Base-by-base conservation (phyloP, 2,113 vertebrate genomes). In the Hydrolagus affinis region DNA sequence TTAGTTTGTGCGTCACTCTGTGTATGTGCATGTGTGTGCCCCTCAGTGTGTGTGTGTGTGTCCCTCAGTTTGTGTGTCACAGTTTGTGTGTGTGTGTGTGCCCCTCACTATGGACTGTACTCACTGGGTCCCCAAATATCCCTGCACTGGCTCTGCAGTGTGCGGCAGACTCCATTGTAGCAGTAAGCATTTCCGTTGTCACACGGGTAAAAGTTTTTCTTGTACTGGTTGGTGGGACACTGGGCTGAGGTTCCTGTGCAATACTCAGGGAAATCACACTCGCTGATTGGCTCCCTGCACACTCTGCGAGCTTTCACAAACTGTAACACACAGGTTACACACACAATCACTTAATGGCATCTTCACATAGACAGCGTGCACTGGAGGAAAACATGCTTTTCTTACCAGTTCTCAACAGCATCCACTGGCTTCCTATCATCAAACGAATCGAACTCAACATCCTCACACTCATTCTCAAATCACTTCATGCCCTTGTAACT, bases 51-150 rank as follows among this genome's bases (percentile, higher is more conserved):
- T 6, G 44, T 6, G 44, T 6, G 44, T 6, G 44, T 6, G 44
- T 6, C 44, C 44, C 14, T n/a, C 11, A n/a, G n/a, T 12, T 32
- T 11, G n/a, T 57, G 9, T 2, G 8, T 44, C 17, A 76, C 21
- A 59, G 44, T 8, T 44, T 11, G 28, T 10, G 11, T 12, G 74
- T 11, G n/a, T 57, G 9, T 2, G 8, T 44, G 44, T 44, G 19
- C 21, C 1, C 7, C 76, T 62, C 62, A 2, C 6, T 1, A 12
- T 25, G 21, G 8, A n/a, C 8, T 23, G 57, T 83, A 83, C 78
- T 83, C 15, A 83, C 78, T 83, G 30, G 78, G 78, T 83, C 78
- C 78, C 78, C 78, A 83, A 10, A 83, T 68, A 83, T 83, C 9
- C 25, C 66, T 60, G 30, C 78, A 83, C 62, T 83, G 78, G 21